Base-by-base conservation (phyloP, 1,140 invertebrate species). In the Tetramorium simillimum region DNA sequence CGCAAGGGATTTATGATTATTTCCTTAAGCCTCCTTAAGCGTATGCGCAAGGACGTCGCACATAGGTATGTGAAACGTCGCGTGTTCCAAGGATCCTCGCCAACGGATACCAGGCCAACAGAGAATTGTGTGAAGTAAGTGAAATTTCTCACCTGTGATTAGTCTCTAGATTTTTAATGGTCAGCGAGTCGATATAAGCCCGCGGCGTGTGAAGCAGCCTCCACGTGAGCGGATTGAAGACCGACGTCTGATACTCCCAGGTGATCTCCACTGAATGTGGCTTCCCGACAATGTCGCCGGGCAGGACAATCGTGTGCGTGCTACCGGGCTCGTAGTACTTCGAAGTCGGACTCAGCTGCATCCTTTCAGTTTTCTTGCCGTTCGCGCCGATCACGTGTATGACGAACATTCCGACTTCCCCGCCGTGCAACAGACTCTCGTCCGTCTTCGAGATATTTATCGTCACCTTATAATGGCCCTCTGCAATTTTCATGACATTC, bases 191-290 rank as follows among this genome's bases (percentile, higher is more conserved):
- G 43, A 98, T 94, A 89, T 97, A 97, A 53, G 97, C 96, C 75
- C 96, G 96, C 0, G 98, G 97, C 21, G 96, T 96, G 75, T 97
- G 96, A 10, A 98, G 94, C 6, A 98, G 93, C 78, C 98, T 95
- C 98, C 98, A 98, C 0, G 97, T 98, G 56, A 98, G 96, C 0
- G 98, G 97, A 94, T 98, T 98, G 84, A 98, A 96, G 10, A 98
- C 92, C 75, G 96, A 98, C 1, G 97, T 97, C 85, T 97, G 96
- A 88, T 98, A 98, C 89, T 97, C 96, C 97, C 97, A 98, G 88
- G 97, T 96, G 1, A 98, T 96, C 86, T 97, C 96, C 0, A 97
- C 96, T 9, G 96, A 94, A 92, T 94, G 94, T 1, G 97, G 96
- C 63, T 96, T 93, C 1, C 96, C 97, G 1, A 98, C 95, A 85